These are phyloP conservation scores for Zoanthus sansibaricus DNA, from an alignment of 92 coral and sea anemone genomes.

Conservation along the genomic window DNA sequence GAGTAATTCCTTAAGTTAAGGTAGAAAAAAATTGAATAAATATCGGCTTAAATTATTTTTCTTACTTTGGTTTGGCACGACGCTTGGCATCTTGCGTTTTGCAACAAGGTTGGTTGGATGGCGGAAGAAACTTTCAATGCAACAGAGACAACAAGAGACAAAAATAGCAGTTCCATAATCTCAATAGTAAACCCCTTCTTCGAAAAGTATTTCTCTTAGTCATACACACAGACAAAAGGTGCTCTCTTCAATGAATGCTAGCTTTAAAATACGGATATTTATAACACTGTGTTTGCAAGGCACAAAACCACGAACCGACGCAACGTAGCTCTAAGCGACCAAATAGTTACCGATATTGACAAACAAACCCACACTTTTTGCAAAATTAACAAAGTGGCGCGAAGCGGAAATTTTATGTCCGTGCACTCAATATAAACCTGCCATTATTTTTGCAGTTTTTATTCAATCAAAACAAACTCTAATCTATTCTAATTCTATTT, in stretches of 20 bases:
- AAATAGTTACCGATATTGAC: background rate
- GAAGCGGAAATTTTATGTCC: background rate
- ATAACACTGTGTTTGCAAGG: background rate
- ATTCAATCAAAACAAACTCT: background rate
- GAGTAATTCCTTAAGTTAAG: too few species aligned
- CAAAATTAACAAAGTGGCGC: background rate
- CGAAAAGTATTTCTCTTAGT: background rate
- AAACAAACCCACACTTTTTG: background rate
- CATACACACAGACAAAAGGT: background rate
- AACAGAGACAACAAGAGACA: background rate
- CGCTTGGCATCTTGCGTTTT: conserved; percentile 9
- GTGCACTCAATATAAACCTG: background rate
- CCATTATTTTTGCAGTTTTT: background rate
- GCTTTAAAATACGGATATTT: background rate
- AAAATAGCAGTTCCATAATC: background rate
- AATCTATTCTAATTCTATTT: background rate
- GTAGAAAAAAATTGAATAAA: too few species aligned
- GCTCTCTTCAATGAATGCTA: background rate
- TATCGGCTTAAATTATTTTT: background rate
- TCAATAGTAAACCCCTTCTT: background rate
- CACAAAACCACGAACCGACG: background rate
- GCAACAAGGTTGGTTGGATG: background rate
- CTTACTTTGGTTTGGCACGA: background rate
- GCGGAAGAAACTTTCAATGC: background rate
- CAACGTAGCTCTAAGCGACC: background rate